These are phyloP conservation scores for Batillaria attramentaria DNA, from an alignment of 1,140 invertebrate species.

Conservation along the genomic window DNA sequence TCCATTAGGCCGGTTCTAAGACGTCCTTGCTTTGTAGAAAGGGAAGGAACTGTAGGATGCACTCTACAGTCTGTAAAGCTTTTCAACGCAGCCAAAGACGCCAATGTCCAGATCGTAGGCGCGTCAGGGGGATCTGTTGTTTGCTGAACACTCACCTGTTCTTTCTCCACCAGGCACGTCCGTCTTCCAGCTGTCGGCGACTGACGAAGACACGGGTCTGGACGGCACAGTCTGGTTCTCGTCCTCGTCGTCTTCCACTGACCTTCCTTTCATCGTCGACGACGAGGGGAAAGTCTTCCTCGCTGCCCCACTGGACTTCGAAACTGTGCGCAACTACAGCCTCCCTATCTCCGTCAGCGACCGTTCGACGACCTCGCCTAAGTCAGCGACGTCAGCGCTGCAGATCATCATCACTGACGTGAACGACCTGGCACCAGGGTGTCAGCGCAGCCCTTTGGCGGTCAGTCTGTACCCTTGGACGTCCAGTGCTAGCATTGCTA, in stretches of 20 bases:
- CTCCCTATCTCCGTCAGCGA: neutral
- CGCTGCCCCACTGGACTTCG: neutral
- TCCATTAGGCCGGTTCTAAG: too few relatives aligned
- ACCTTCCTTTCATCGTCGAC: slow-evolving; percentile 3
- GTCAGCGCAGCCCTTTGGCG: neutral
- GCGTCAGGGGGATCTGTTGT: too few relatives aligned
- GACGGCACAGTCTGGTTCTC: neutral
- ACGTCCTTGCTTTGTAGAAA: too few relatives aligned
- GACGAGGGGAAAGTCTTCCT: neutral
- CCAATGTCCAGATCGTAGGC: too few relatives aligned
- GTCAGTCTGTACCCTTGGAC: slow-evolving; percentile 7
- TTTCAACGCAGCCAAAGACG: too few relatives aligned
- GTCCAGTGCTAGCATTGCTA: neutral
- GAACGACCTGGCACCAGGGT: slow-evolving; percentile 4
- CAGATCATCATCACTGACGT: slow-evolving; percentile 16
- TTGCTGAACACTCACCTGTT: too few relatives aligned
- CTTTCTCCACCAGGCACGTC: neutral
- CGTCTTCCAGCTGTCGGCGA: slow-evolving; percentile 5
- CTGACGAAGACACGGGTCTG: neutral
- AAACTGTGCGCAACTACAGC: neutral
- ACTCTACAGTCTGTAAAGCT: too few relatives aligned
- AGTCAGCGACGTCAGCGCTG: neutral
- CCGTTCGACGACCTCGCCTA: neutral
- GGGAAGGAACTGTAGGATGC: too few relatives aligned
- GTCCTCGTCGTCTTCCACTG: neutral